These are phyloP conservation scores for Lagodon rhomboides DNA, from an alignment of 2,797 vertebrate genomes.

Conservation along the genomic window DNA sequence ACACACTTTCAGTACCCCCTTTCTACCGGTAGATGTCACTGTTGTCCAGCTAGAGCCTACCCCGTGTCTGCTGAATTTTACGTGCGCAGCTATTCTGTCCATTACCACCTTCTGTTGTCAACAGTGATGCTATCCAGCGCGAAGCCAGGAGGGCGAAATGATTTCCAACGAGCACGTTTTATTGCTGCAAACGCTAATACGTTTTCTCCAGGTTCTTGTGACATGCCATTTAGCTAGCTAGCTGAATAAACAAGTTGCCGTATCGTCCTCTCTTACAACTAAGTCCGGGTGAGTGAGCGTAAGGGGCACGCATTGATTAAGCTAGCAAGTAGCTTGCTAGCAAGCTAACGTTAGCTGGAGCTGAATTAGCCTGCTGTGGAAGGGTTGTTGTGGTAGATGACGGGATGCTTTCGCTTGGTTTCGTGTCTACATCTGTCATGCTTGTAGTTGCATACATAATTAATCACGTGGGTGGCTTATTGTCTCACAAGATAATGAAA, in stretches of 20 bases:
- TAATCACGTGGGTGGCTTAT: rapidly evolving
- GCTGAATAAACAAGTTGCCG: slow-evolving; percentile 19
- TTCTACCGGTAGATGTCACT: slow-evolving; percentile 45
- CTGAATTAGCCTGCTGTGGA: slow-evolving; percentile 39
- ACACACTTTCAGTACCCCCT: background rate
- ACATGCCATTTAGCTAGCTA: slow-evolving; percentile 62
- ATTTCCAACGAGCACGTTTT: slow-evolving; percentile 43
- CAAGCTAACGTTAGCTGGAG: slow-evolving; percentile 39
- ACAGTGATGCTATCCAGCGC: slow-evolving; percentile 63
- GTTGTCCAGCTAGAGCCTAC: background rate
- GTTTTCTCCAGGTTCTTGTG: slow-evolving; percentile 29
- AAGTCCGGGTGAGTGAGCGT: slow-evolving; percentile 70
- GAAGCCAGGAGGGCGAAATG: slow-evolving; percentile 67
- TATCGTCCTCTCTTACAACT: slow-evolving; percentile 42
- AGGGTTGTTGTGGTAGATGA: background rate
- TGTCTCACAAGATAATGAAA: background rate
- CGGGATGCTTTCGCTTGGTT: background rate
- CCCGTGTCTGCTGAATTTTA: rapidly evolving
- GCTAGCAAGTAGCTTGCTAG: slow-evolving; percentile 40
- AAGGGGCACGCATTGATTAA: background rate
- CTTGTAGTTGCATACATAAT: background rate
- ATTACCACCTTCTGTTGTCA: slow-evolving; percentile 69
- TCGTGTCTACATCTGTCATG: background rate
- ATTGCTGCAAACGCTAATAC: slow-evolving; percentile 26
- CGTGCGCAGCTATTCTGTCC: slow-evolving; percentile 61